A percentile compares a stretch with the other conserved stretches of the same genome.
Evolutionary conservation across 1,140 invertebrate species (phyloP).

Genomic region (Drosophila oshimai): DNA sequence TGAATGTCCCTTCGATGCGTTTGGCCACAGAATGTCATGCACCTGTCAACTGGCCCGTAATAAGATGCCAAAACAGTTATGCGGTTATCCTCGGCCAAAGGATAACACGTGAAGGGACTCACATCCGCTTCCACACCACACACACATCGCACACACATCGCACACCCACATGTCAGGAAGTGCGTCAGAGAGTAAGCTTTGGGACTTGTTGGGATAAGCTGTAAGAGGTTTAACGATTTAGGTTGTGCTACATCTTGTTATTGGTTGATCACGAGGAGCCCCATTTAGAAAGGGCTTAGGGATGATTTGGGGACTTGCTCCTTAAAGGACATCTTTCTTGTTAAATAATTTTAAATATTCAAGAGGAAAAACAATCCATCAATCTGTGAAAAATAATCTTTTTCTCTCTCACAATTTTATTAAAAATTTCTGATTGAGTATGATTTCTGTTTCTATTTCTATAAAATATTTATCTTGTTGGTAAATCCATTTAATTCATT

Average conservation of each 20-base stretch:
- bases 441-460: no score
- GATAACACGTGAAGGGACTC: conserved; percentile 49
- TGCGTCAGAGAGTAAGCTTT: conserved; percentile 43
- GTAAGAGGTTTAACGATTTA: conserved; percentile 30
- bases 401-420: no score
- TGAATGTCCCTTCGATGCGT: conserved; percentile 45
- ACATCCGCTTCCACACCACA: conserved; percentile 10
- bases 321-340: no score
- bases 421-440: no score
- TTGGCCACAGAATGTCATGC: conserved; percentile 76
- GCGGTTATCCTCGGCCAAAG: conserved; percentile 52
- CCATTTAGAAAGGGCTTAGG: neutral
- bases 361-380: no score
- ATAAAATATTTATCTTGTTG: no score
- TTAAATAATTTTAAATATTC: no score
- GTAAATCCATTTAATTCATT: no score
- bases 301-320: neutral
- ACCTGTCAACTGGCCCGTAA: conserved; percentile 74
- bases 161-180: conserved; percentile 15
- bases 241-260: conserved; percentile 3
- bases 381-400: no score
- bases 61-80: conserved; percentile 80
- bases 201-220: conserved; percentile 25
- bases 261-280: neutral
- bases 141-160: no score